A percentile compares a stretch with the other conserved stretches of the same genome.
These are phyloP conservation scores for Columba livia DNA, from an alignment of 2,113 vertebrate genomes.

Conservation along the genomic window DNA sequence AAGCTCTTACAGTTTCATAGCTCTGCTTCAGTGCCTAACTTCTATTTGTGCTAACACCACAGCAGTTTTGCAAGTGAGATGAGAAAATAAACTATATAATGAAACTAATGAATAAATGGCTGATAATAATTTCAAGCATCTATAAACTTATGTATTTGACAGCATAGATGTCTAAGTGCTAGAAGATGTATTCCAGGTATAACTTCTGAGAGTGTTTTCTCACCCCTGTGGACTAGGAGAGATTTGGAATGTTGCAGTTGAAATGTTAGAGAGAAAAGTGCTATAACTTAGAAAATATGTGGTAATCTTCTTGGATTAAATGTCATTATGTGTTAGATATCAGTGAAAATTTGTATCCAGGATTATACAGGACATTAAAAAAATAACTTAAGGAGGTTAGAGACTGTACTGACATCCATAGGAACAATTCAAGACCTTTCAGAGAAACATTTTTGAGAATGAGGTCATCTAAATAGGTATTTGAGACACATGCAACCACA, in stretches of 20 bases:
- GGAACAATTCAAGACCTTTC: neutral
- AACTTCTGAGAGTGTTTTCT: neutral
- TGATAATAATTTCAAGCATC: neutral
- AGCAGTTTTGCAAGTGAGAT: neutral
- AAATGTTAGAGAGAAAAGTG: neutral
- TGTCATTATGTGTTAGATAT: neutral
- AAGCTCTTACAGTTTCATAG: neutral
- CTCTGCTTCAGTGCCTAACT: neutral
- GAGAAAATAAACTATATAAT: neutral
- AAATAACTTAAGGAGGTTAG: neutral
- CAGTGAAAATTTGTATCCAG: neutral
- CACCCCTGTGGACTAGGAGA: neutral
- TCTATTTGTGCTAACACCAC: neutral
- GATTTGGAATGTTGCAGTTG: neutral
- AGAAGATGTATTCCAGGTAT: neutral
- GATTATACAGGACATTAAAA: neutral
- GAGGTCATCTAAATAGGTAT: neutral
- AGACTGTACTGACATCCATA: neutral
- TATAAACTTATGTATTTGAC: neutral
- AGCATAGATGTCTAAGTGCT: neutral
- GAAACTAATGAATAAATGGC: neutral
- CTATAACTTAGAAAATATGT: neutral
- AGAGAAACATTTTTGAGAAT: neutral
- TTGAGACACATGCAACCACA: neutral
- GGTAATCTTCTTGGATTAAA: neutral